Evolutionary conservation across 2,797 vertebrate genomes (phyloP), one percentile per base, ranked within the genome.

Genomic region (Fundulus diaphanus): DNA sequence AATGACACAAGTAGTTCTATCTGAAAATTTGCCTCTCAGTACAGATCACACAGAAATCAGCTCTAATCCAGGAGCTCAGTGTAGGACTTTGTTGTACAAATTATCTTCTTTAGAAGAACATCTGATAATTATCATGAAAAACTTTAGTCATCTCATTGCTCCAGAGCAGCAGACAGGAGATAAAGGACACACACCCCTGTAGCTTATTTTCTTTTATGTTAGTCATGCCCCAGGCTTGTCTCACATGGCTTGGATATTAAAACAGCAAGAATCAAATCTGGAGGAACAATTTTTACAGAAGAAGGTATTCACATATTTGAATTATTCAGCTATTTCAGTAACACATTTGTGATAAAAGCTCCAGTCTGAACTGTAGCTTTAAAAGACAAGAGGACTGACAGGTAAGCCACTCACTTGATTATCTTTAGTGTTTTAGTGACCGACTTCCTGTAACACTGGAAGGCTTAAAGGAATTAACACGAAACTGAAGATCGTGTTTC

Each of bases 91-190:
- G 68, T 75, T 49, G 67, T 76, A 87, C 79, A 87, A 88, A 90
- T 88, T 78, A 84, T 63, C 72, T 83, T 61, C 82, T 86, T 81
- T 24, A 77, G 78, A 61, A 81, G 70, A 57, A 87, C 79, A 86
- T 89, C 82, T 85, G 82, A 84, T 83, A 79, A 87, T 84, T 83
- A 82, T 86, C 72, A 77, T 16, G 73, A 75, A 49, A 70, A 87
- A 61, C 59, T 35, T 61, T 31, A 3, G 57, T 35, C 59, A 82
- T 74, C 73, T 63, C 24, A 44, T 33, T 27, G 22, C 52, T 76
- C 51, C 73, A 63, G 72, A 80, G 66, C 74, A 72, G 82, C 73
- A 78, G 78, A 77, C 72, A 49, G 79, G 68, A 68, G 82, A 86
- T 72, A 65, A 63, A 84, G 76, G 69, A 74, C 70, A 80, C 59